phyloP scores from a whole-genome alignment of 2,113 vertebrate genomes.

The Stomatorhinus ivindoensis region DNA sequence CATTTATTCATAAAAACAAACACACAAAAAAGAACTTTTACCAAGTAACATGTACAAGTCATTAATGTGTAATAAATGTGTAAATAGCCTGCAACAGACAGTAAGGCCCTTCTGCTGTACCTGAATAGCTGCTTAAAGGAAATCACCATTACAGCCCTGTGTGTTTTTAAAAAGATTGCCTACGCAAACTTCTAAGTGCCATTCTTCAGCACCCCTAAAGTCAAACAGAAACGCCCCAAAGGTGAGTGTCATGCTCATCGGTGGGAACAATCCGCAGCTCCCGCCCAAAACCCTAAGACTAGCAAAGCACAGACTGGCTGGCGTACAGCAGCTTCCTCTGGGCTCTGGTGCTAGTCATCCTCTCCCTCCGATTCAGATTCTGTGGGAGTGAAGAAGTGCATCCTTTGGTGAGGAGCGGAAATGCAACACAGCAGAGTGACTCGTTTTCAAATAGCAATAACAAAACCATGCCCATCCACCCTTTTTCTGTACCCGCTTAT shows the following conservation, averaged over 20 bases:
- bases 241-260: conserved; percentile 58
- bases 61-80: conserved; percentile 50
- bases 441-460: background rate
- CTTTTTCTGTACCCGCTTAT: background rate
- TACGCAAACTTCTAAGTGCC: conserved; percentile 41
- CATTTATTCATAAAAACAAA: conserved; percentile 71
- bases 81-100: conserved; percentile 57
- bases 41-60: conserved; percentile 68
- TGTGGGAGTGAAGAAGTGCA: conserved; percentile 43
- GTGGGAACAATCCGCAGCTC: conserved; percentile 54
- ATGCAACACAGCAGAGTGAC: background rate
- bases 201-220: conserved; percentile 48
- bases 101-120: conserved; percentile 57
- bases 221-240: conserved; percentile 54
- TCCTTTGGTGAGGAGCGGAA: background rate
- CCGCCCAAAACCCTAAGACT: conserved; percentile 37
- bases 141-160: conserved; percentile 43
- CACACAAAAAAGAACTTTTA: conserved; percentile 50
- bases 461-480: background rate
- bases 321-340: background rate
- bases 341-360: conserved; percentile 56
- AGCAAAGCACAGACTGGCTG: conserved; percentile 24
- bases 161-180: conserved; percentile 37
- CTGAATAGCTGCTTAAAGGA: conserved; percentile 69
- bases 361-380: conserved; percentile 85